phyloP scores from a whole-genome alignment of 2,888 invertebrate species.

The Drosophila sordidula region DNA sequence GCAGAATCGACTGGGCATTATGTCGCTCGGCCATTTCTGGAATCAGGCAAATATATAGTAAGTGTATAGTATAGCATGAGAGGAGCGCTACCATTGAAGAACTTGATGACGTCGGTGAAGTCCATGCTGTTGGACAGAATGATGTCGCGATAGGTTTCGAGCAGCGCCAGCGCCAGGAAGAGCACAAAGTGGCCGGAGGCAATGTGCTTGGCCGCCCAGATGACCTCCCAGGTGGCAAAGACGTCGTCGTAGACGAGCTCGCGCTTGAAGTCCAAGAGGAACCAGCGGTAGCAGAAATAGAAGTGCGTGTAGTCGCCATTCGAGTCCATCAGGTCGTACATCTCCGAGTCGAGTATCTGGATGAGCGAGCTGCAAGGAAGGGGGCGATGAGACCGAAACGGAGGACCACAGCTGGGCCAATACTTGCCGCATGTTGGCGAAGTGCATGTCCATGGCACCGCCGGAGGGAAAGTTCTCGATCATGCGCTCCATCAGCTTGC shows the following conservation, averaged over 20 bases:
- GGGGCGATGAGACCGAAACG: background rate
- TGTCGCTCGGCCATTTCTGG: slow-evolving; percentile 99
- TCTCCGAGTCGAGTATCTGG: slow-evolving; percentile 95
- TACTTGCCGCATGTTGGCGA: slow-evolving; percentile 98
- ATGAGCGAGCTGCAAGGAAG: slow-evolving; percentile 88
- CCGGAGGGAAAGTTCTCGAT: slow-evolving; percentile 96
- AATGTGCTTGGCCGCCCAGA: slow-evolving; percentile 96
- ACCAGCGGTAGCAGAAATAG: slow-evolving; percentile 99
- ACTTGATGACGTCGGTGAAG: slow-evolving; percentile 98
- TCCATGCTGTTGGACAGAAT: slow-evolving; percentile 98
- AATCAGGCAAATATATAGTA: slow-evolving; percentile 75
- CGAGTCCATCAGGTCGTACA: slow-evolving; percentile 97
- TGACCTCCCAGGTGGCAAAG: slow-evolving; percentile 97
- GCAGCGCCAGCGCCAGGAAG: slow-evolving; percentile 95
- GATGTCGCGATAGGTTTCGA: slow-evolving; percentile 97
- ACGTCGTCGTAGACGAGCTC: slow-evolving; percentile 97
- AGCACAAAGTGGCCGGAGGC: slow-evolving; percentile 96
- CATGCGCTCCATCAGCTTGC: slow-evolving; percentile 95
- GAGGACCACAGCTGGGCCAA: too few relatives aligned
- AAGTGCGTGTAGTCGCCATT: slow-evolving; percentile 98
- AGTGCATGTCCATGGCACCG: slow-evolving; percentile 97
- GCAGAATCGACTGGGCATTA: slow-evolving; percentile 92
- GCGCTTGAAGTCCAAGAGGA: slow-evolving; percentile 97
- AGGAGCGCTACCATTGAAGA: slow-evolving; percentile 98
- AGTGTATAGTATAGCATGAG: too few relatives aligned